Conservation (phyloP, 2,797 vertebrate genomes). For the Pempheris klunzingeri region DNA sequence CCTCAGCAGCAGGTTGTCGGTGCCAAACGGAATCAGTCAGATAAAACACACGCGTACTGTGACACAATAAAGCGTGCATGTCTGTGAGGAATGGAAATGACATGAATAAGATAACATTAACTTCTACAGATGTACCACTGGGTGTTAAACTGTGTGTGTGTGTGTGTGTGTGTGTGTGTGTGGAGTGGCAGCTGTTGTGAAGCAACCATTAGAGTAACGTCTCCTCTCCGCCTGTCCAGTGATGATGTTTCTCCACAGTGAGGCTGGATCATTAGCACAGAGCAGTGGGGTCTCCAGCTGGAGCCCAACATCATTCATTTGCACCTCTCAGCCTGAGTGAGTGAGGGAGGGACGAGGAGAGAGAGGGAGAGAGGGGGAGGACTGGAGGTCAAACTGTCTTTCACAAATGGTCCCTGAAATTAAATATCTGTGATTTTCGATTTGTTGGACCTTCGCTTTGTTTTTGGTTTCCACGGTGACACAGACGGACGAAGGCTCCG, state of each 20-base stretch:
- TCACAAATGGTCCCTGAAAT: neutral
- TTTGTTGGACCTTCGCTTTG: neutral
- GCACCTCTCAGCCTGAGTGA: neutral
- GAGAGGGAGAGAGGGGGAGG: no score
- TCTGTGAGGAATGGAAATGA: conserved; percentile 10
- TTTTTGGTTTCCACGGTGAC: conserved; percentile 57
- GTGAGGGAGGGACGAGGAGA: neutral
- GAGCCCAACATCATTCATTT: neutral
- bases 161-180: conserved; percentile 13
- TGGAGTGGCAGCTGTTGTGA: conserved; percentile 12
- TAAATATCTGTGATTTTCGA: neutral
- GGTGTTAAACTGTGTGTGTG: neutral
- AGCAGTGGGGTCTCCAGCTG: conserved; percentile 17
- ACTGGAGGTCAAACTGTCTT: neutral
- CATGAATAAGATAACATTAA: conserved; percentile 4
- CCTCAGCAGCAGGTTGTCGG: conserved; percentile 21
- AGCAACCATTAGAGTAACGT: conserved; percentile 40
- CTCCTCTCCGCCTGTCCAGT: conserved; percentile 26
- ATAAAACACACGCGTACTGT: no score
- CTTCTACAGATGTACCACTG: neutral
- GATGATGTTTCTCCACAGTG: conserved; percentile 36
- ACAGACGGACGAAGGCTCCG: conserved; percentile 10
- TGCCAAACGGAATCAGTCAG: neutral
- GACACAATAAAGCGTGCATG: no score
- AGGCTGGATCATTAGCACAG: conserved; percentile 34